Conservation (phyloP, 2,888 invertebrate genomes). For the Clostera curtula region DNA sequence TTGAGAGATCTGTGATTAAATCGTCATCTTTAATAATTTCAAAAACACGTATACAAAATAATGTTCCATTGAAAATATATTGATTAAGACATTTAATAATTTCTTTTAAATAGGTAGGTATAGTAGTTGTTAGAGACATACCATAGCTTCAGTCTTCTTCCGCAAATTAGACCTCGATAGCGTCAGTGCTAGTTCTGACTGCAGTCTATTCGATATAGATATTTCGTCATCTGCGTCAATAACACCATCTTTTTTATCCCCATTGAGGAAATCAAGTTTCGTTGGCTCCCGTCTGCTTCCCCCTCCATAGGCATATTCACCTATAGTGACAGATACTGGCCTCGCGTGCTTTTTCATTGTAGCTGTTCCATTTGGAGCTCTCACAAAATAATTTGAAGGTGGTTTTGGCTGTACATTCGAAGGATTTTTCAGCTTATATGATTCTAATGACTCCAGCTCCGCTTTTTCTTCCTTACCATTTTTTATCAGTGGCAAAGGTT, state of each 20-base stretch:
- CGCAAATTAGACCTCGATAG: slow-evolving; percentile 85
- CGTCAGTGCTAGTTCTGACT: slow-evolving; percentile 83
- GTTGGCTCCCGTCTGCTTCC: slow-evolving; percentile 77
- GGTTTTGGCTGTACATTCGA: slow-evolving; percentile 77
- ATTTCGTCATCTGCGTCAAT: slow-evolving; percentile 49
- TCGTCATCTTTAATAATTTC: too few species aligned
- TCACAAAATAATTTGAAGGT: slow-evolving; percentile 80
- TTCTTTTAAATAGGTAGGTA: too few species aligned
- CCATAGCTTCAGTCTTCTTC: slow-evolving; percentile 80
- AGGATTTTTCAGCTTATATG: slow-evolving; percentile 81
- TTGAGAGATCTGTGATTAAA: too few species aligned
- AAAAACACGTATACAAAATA: too few species aligned
- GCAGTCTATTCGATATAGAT: slow-evolving; percentile 79
- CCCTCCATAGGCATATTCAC: slow-evolving; percentile 78
- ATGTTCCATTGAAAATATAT: too few species aligned
- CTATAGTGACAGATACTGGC: slow-evolving; percentile 82
- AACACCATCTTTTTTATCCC: slow-evolving; percentile 55
- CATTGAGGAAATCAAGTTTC: slow-evolving; percentile 80
- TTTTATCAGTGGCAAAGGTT: slow-evolving; percentile 30
- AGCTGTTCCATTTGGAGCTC: slow-evolving; percentile 69
- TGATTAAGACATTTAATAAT: too few species aligned
- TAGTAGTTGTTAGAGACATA: too few species aligned
- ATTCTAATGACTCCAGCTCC: slow-evolving; percentile 85
- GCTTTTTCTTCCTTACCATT: slow-evolving; percentile 72
- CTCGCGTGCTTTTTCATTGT: slow-evolving; percentile 74